These are phyloP conservation scores for Lutjanus erythropterus DNA, from an alignment of 2,113 vertebrate species.

Conservation along the genomic window DNA sequence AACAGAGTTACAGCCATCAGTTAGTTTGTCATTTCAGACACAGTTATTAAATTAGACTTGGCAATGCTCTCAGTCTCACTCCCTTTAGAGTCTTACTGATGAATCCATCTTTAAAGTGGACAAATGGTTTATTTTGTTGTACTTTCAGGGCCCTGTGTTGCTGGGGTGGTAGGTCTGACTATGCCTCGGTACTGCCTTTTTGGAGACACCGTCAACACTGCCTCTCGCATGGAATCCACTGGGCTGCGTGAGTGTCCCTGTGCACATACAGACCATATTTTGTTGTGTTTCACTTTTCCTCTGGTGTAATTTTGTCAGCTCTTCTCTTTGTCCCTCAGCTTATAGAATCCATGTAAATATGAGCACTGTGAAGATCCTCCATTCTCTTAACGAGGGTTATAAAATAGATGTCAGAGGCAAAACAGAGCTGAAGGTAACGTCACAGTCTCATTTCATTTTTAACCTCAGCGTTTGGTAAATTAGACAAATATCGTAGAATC, in stretches of 20 bases:
- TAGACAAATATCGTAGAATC: not conserved
- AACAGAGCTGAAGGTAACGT: constrained; percentile 91
- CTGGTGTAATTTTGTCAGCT: not conserved
- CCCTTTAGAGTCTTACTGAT: not conserved
- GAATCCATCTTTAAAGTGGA: not conserved
- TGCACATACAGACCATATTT: not conserved
- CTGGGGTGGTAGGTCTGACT: constrained; percentile 91
- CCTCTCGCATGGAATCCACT: constrained; percentile 94
- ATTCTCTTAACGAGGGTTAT: constrained; percentile 89
- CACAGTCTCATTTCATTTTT: not conserved
- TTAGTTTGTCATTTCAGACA: too few relatives aligned
- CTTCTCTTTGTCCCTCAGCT: constrained; percentile 80
- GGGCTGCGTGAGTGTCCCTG: constrained; percentile 88
- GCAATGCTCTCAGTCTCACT: not conserved
- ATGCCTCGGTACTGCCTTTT: constrained; percentile 98
- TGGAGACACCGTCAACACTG: constrained; percentile 94
- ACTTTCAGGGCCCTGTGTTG: constrained; percentile 89
- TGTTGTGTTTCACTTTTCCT: not conserved
- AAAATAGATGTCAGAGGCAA: constrained; percentile 90
- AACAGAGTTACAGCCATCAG: not conserved
- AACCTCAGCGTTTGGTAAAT: not conserved
- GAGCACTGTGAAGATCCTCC: constrained; percentile 90
- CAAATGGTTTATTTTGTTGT: not conserved
- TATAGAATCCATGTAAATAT: constrained; percentile 94
- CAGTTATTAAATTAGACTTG: not conserved